Evolutionary conservation across 2,797 vertebrate species (phyloP).

Genomic region (Protosalanx chinensis): DNA sequence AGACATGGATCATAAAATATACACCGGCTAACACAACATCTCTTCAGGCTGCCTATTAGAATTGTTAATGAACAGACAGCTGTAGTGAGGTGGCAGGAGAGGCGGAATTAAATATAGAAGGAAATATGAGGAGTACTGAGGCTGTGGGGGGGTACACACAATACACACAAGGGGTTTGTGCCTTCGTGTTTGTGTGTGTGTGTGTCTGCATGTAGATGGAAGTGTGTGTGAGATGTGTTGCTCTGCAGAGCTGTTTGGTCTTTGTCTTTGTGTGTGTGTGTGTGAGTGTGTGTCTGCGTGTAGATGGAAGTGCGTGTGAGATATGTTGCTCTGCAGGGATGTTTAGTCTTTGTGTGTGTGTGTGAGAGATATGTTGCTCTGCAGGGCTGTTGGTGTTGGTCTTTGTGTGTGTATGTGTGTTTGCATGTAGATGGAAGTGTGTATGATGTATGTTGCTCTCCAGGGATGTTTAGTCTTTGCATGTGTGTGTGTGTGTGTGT

Average conservation of each 20-base stretch:
- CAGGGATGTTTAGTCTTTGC: no score
- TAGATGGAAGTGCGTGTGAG: neutral
- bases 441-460: no score
- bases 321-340: no score
- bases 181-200: constrained; percentile 6
- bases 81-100: constrained; percentile 33
- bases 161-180: neutral
- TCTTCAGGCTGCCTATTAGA: constrained; percentile 54
- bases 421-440: neutral
- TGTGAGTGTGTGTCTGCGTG: constrained; percentile 11
- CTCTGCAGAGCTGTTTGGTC: no score
- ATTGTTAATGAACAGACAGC: constrained; percentile 51
- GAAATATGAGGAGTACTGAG: constrained; percentile 10
- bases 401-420: constrained; percentile 1
- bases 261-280: neutral
- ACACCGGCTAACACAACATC: constrained; percentile 53
- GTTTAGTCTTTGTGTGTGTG: no score
- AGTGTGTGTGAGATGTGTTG: no score
- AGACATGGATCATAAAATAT: constrained; percentile 57
- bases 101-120: constrained; percentile 49
- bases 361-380: no score
- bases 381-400: no score
- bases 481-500: neutral
- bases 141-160: neutral
- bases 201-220: constrained; percentile 13